These are phyloP conservation scores for Drosophila tanythrix DNA, from an alignment of 2,888 invertebrate species.

Conservation along the genomic window DNA sequence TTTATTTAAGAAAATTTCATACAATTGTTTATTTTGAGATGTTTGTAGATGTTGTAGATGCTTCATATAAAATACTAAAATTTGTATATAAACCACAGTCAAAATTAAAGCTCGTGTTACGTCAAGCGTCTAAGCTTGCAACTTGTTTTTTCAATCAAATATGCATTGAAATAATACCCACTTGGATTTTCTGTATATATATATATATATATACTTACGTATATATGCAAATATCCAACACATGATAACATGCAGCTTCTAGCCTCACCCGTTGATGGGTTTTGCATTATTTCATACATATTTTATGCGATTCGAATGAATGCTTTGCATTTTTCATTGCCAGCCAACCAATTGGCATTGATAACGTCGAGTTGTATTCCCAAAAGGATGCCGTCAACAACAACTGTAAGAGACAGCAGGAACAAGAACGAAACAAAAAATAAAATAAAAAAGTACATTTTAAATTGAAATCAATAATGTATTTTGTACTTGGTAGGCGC, in stretches of 20 bases:
- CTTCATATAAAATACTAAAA: neutral
- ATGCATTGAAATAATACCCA: neutral
- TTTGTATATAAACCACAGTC: rapidly evolving
- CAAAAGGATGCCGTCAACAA: constrained; percentile 29
- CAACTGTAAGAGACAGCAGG: neutral
- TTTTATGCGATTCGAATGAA: constrained; percentile 63
- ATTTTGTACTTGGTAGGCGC: constrained; percentile 42
- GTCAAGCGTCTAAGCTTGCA: neutral
- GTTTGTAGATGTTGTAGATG: neutral
- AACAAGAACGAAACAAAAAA: neutral
- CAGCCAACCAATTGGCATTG: constrained; percentile 58
- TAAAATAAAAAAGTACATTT: constrained; percentile 45
- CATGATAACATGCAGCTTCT: constrained; percentile 27
- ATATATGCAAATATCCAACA: constrained; percentile 6
- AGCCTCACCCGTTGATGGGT: constrained; percentile 44
- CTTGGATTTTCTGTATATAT: neutral
- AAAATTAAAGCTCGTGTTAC: neutral
- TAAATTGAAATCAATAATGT: constrained; percentile 76
- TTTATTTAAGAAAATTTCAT: neutral
- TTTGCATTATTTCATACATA: constrained; percentile 66
- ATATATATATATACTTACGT: neutral
- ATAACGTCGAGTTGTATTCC: constrained; percentile 52
- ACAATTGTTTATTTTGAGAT: neutral
- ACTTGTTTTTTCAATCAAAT: neutral
- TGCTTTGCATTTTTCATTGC: constrained; percentile 68